phyloP scores from a whole-genome alignment of 2,888 invertebrate species.

The Cephalotes varians region DNA sequence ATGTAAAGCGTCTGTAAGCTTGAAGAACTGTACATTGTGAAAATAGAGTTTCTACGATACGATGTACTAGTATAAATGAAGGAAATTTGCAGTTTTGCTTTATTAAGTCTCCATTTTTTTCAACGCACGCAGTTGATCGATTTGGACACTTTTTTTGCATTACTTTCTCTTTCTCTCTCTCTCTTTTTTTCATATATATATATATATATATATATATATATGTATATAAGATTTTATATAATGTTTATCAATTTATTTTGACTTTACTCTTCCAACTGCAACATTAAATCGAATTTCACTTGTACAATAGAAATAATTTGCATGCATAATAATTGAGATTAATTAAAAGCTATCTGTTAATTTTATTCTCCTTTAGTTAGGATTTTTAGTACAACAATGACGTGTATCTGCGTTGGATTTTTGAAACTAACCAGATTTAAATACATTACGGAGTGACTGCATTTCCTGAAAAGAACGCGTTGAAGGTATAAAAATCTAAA shows the following conservation, averaged over 20 bases:
- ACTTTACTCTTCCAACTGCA: background rate
- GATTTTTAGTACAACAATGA: background rate
- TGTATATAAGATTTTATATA: background rate
- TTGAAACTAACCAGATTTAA: too few relatives aligned
- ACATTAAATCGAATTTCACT: background rate
- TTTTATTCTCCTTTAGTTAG: background rate
- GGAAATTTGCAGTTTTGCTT: background rate
- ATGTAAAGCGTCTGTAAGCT: slow-evolving; percentile 13
- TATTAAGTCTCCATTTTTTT: background rate
- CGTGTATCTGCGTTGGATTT: background rate
- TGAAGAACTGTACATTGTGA: slow-evolving; percentile 14
- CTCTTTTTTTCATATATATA: background rate
- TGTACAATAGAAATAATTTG: background rate
- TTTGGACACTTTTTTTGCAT: background rate
- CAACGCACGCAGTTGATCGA: background rate
- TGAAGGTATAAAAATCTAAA: background rate
- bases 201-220: too few relatives aligned
- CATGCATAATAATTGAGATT: background rate
- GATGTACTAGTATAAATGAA: background rate
- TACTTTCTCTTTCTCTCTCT: background rate
- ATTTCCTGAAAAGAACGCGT: background rate
- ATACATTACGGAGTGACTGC: slow-evolving; percentile 6
- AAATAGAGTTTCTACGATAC: background rate
- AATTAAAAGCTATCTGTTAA: background rate
- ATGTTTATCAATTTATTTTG: background rate